These are phyloP conservation scores for Dicycla oo DNA, from an alignment of 2,888 invertebrate species.

Conservation along the genomic window DNA sequence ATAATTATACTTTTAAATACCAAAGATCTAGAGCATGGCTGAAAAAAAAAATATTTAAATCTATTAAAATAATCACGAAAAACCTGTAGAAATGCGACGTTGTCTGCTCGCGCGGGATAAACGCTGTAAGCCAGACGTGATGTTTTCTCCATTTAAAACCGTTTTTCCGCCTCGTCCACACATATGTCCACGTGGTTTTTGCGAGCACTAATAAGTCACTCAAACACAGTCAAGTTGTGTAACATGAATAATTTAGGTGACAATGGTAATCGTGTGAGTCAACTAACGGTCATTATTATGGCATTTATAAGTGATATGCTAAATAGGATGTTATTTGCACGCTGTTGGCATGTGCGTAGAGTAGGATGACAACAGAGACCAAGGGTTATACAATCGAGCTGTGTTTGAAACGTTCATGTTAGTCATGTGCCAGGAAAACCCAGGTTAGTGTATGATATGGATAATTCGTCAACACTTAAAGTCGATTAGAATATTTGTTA, in stretches of 20 bases:
- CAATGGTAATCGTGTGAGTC: conserved; percentile 33
- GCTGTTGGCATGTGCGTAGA: background rate
- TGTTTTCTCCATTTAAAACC: background rate
- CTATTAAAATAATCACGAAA: too few relatives aligned
- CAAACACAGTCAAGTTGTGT: conserved; percentile 5
- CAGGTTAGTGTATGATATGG: background rate
- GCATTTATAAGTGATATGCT: conserved; percentile 45
- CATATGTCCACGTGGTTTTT: background rate
- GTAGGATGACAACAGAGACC: background rate
- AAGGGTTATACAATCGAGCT: background rate
- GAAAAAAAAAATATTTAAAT: too few relatives aligned
- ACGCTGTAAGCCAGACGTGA: too few relatives aligned
- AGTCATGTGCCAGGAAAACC: background rate
- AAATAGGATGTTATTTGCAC: conserved; percentile 32
- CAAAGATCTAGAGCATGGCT: too few relatives aligned
- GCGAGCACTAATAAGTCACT: background rate
- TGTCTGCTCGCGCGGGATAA: too few relatives aligned
- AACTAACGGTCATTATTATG: conserved; percentile 30
- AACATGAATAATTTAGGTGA: conserved; percentile 43
- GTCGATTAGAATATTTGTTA: background rate
- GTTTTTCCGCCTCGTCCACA: background rate
- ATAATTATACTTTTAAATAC: too few relatives aligned
- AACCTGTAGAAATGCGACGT: too few relatives aligned
- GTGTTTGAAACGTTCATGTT: background rate
- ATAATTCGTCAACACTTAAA: background rate